Evolutionary conservation across 2,888 invertebrate species (phyloP), one percentile per base, ranked within the genome.

Genomic region (Synergus umbraculus): DNA sequence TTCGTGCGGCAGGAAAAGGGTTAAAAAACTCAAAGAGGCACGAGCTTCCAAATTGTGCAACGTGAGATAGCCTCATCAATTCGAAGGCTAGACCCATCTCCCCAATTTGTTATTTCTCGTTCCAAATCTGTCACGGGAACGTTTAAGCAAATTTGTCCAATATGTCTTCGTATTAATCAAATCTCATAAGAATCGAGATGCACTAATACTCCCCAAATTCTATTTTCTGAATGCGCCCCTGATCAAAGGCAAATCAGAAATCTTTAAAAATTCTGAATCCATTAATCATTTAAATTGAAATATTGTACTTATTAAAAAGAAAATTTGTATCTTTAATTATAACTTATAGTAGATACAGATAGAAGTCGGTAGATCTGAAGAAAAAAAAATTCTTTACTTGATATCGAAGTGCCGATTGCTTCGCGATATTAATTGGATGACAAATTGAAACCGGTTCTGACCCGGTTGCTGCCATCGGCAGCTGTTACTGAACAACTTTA

Each of bases 391-490:
- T 22, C 18, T 60, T 60, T 60, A 76, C 73, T 78, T 77, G 60
- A 63, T 78, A 77, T 78, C 67, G 49, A 79, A 43, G 46, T 54
- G 79, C 76, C 78, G 79, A 84, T 83, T 78, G 69, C 69, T 49
- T 49, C 79, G 76, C 79, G 79, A 82, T 83, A 84, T 86, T 86
- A 84, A 86, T 87, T 85, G 83, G 81, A 82, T 81, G 81, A 82
- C 83, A 84, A 86, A 87, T 86, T 84, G 83, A 83, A 85, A 86
- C 85, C 84, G 84, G 85, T 85, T 85, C 58, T 58, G 46, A 81
- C 77, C 78, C 41, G 78, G 78, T 76, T 80, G 29, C 69, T 69
- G 49, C 29, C 49, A 29, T 49, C 4, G 12, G 46, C 73, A n/a
- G 10, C 37, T 73, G 15, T 73, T 73, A 54, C 29, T 46, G 54